Base-by-base conservation (phyloP, 2,888 invertebrate genomes). In the Heliconius hortense region DNA sequence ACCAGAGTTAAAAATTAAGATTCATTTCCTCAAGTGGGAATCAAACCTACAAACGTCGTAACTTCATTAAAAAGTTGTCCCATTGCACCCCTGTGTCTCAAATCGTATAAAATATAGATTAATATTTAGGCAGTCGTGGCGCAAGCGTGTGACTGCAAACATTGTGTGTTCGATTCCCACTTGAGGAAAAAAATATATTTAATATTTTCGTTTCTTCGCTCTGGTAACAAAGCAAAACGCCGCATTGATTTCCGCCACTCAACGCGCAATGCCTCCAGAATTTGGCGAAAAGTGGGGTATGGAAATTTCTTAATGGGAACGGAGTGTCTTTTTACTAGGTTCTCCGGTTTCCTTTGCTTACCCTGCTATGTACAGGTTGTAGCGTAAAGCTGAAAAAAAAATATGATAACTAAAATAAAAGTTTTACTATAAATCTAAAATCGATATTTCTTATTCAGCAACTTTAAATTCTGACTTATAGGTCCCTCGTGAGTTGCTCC, bases 401-500 rank as follows among this genome's bases (percentile, higher is more conserved):
- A 53, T 21, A 53, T 53, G 0, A 13, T 4, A 64, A 64, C 64
- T 64, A n/a, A 64, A 64, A 31, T 63, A 2, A 13, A 64, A 64
- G 24, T 64, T 64, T n/a, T 43, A 67, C 21, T 10, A 67, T 48
- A 67, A 26, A 28, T 67, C 10, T 8, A 48, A 26, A 67, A 67
- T 48, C 67, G 26, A 68, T 67, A 48, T 68, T 48, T 68, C 67
- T 68, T 48, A 48, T 48, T 68, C 67, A 48, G 48, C 48, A 68
- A 48, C 26, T 68, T 68, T 67, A 43, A 67, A 67, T 48, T 48
- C 18, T 18, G 26, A 48, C 67, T 68, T 68, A 28, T 26, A 11
- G 28, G 18, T 68, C 67, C 67, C 48, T 68, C 18, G 67, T 11
- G 67, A 67, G 43, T 67, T 21, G 24, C 10, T 67, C 26, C 48